Percentiles rank a stretch among this genome's conserved stretches.
Evolutionary conservation across 2,797 vertebrate genomes (phyloP).

Genomic region (Phaenicophaeus curvirostris): DNA sequence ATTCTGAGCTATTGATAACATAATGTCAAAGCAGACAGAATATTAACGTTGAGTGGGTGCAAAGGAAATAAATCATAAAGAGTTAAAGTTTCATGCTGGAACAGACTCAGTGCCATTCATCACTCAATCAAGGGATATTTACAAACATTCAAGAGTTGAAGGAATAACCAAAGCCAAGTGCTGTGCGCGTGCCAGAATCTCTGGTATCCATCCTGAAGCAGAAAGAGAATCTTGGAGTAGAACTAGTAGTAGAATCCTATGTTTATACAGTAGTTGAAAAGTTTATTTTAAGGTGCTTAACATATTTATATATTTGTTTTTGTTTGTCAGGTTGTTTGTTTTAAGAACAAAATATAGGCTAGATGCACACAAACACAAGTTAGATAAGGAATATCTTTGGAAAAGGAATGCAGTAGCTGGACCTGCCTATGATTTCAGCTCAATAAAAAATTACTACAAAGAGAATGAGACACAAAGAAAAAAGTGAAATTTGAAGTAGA

Average conservation of each 20-base stretch:
- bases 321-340: background rate
- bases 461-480: background rate
- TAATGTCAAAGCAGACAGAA: slow-evolving; percentile 2
- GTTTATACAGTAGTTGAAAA: background rate
- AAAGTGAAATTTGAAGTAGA: background rate
- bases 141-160: background rate
- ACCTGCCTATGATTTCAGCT: background rate
- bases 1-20: background rate
- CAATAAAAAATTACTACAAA: background rate
- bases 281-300: background rate
- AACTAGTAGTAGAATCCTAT: background rate
- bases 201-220: background rate
- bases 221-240: background rate
- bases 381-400: background rate
- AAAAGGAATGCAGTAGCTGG: background rate
- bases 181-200: background rate
- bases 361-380: background rate
- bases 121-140: background rate
- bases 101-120: background rate
- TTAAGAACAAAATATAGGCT: background rate
- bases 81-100: background rate
- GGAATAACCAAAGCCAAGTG: background rate
- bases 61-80: slow-evolving; percentile 7
- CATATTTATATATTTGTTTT: background rate
- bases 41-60: background rate